These are phyloP conservation scores for Cataglyphis livida DNA, from an alignment of 2,888 invertebrate species.

Conservation along the genomic window DNA sequence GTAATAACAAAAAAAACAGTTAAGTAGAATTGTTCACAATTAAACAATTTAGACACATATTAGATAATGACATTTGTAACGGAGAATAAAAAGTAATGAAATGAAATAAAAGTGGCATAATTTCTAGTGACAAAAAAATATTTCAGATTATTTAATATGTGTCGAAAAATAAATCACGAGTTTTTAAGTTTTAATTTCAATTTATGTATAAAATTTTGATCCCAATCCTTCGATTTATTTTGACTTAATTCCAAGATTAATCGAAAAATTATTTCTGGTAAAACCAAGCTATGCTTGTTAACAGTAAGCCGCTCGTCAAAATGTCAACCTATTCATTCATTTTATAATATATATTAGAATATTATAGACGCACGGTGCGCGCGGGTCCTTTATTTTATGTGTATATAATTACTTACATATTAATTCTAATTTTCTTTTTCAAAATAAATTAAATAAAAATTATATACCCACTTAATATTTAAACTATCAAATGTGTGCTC, in stretches of 20 bases:
- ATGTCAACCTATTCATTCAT: no score
- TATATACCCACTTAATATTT: no score
- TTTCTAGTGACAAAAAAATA: neutral
- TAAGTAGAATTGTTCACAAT: neutral
- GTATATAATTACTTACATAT: no score
- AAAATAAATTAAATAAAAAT: no score
- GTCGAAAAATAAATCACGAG: neutral
- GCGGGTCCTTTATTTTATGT: no score
- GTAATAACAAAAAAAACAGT: neutral
- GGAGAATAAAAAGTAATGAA: neutral
- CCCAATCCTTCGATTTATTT: neutral
- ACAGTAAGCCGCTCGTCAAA: no score
- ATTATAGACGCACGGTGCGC: no score
- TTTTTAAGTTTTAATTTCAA: neutral
- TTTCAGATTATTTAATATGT: neutral
- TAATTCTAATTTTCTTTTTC: no score
- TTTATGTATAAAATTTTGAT: neutral
- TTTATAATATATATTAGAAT: no score
- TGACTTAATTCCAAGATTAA: neutral
- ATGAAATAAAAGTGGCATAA: neutral
- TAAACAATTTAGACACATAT: conserved; percentile 3
- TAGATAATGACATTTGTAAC: neutral
- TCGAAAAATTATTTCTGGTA: neutral
- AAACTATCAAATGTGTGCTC: no score
- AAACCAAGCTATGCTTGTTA: neutral